A percentile compares a stretch with the other conserved stretches of the same genome.
phyloP scores from a whole-genome alignment of 2,888 invertebrate species.

The Lepidonotus clava region DNA sequence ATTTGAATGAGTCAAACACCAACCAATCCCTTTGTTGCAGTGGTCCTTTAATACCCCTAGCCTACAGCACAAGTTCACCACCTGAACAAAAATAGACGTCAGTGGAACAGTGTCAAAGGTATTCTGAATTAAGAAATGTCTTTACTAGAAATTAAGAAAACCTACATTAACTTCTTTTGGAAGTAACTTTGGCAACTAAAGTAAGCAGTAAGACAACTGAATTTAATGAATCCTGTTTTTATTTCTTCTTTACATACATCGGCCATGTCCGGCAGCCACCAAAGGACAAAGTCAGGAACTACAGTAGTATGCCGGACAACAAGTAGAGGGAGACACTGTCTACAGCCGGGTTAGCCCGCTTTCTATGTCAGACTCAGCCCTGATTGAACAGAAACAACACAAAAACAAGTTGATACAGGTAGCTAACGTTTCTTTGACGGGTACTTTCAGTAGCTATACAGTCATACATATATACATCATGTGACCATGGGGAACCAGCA shows the following conservation, averaged over 20 bases:
- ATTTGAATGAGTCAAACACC: too few species aligned
- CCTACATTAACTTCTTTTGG: too few species aligned
- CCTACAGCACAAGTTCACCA: too few species aligned
- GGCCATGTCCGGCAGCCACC: conserved; percentile 25
- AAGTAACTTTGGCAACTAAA: too few species aligned
- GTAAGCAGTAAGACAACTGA: too few species aligned
- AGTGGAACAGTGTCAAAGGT: too few species aligned
- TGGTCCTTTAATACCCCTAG: too few species aligned
- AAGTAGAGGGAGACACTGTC: conserved; percentile 38
- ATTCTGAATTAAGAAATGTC: too few species aligned
- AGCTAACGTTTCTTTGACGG: background rate
- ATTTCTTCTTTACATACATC: conserved; percentile 24
- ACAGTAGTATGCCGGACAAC: conserved; percentile 47
- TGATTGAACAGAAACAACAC: background rate
- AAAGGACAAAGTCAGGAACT: conserved; percentile 30
- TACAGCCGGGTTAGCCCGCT: background rate
- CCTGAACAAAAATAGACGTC: too few species aligned
- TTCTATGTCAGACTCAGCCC: background rate
- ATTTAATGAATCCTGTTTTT: conserved; percentile 15
- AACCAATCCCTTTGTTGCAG: too few species aligned
- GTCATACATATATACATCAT: background rate
- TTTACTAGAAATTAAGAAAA: too few species aligned
- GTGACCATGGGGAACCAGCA: conserved; percentile 42
- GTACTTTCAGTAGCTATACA: background rate
- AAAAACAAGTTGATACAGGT: background rate